Percentiles rank a stretch among this genome's conserved stretches.
These are phyloP conservation scores for Melinaea menophilus DNA, from an alignment of 2,888 invertebrate genomes.

Conservation along the genomic window DNA sequence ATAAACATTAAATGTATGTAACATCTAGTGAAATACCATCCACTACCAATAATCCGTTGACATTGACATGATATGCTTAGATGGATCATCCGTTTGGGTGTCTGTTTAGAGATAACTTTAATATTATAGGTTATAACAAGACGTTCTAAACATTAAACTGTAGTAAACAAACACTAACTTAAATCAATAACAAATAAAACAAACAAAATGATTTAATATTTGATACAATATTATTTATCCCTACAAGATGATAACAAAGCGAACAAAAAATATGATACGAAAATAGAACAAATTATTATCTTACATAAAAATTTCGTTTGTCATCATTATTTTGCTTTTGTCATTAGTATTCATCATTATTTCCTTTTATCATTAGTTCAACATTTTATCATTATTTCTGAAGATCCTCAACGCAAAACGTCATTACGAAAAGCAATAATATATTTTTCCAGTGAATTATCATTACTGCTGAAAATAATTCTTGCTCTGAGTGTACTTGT, in stretches of 20 bases:
- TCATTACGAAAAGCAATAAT: slow-evolving; percentile 8
- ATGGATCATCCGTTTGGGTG: not conserved
- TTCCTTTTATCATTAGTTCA: not conserved
- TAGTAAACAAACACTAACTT: no score
- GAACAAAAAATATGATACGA: no score
- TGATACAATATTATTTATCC: no score
- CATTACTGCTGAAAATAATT: slow-evolving; percentile 43
- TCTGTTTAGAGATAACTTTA: not conserved
- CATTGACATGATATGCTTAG: not conserved
- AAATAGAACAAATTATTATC: no score
- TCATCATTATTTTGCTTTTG: no score
- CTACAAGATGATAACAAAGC: no score
- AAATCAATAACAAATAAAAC: no score
- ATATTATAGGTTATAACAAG: no score
- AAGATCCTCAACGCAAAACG: not conserved
- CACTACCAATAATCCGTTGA: not conserved
- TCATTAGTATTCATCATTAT: not conserved
- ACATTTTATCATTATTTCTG: not conserved
- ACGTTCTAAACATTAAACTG: no score
- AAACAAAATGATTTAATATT: no score
- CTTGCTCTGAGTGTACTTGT: slow-evolving; percentile 37
- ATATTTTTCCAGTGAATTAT: slow-evolving; percentile 37
- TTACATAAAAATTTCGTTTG: no score
- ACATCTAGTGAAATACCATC: not conserved
- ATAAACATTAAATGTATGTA: not conserved